Conservation (phyloP, 2,797 vertebrate genomes). For the Cyclura pinguis region DNA sequence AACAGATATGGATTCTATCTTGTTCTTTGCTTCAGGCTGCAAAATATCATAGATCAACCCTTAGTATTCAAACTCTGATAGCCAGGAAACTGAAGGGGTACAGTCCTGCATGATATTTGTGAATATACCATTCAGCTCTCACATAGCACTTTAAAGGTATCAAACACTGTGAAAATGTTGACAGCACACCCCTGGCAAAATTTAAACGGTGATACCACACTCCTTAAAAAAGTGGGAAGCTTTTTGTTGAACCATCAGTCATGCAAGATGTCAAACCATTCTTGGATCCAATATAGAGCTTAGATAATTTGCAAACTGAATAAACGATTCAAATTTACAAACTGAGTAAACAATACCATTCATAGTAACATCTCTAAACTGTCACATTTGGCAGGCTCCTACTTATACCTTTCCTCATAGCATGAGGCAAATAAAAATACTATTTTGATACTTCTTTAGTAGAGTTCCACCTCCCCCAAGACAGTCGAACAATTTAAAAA, state of each 20-base stretch:
- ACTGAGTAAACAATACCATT: not conserved
- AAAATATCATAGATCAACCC: not conserved
- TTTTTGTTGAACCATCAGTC: not conserved
- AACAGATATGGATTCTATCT: not conserved
- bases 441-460: too few species aligned
- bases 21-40: not conserved
- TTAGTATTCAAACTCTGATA: not conserved
- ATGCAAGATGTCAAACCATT: not conserved
- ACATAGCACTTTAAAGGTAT: slow-evolving; percentile 7
- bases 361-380: not conserved
- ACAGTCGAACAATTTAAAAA: slow-evolving; percentile 8
- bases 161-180: rapidly evolving
- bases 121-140: not conserved
- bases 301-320: slow-evolving; percentile 11
- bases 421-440: rapidly evolving
- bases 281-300: not conserved
- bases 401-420: not conserved
- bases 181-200: not conserved
- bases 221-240: rapidly evolving
- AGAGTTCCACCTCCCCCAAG: not conserved
- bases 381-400: not conserved
- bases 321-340: not conserved
- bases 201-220: not conserved
- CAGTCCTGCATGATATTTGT: not conserved
- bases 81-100: not conserved